A percentile compares a stretch with the other conserved stretches of the same genome.
phyloP scores from a whole-genome alignment of 2,888 invertebrate genomes.

The Eupithecia tripunctaria region DNA sequence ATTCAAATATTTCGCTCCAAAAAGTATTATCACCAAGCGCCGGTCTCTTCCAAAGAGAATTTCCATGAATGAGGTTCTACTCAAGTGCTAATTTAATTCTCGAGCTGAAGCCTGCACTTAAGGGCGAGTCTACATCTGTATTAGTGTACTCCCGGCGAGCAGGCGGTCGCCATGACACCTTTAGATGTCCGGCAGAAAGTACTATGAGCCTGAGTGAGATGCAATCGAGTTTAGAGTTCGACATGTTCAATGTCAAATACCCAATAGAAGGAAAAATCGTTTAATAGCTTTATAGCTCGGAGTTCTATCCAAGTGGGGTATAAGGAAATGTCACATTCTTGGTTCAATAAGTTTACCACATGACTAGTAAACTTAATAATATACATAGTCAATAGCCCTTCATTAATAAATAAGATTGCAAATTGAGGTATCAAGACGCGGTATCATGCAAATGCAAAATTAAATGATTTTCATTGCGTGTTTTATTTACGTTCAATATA shows the following conservation, averaged over 20 bases:
- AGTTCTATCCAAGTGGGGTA: not conserved
- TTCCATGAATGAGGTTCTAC: conserved; percentile 36
- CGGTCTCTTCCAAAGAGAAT: not conserved
- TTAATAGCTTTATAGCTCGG: not conserved
- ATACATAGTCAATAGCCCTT: too few relatives aligned
- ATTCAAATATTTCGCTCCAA: not conserved
- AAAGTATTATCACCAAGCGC: not conserved
- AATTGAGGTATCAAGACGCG: too few relatives aligned
- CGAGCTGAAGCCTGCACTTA: conserved; percentile 67
- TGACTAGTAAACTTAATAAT: too few relatives aligned
- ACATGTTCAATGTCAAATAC: not conserved
- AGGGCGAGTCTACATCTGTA: conserved; percentile 69
- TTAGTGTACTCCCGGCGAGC: conserved; percentile 63
- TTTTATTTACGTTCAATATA: too few relatives aligned
- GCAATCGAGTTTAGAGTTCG: not conserved
- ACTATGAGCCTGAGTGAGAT: conserved; percentile 47
- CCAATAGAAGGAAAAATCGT: not conserved
- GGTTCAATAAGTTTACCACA: too few relatives aligned
- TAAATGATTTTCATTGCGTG: too few relatives aligned
- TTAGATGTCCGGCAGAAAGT: conserved; percentile 62
- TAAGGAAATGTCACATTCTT: not conserved
- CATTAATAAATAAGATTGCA: too few relatives aligned
- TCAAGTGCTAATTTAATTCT: conserved; percentile 75
- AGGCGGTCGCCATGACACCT: conserved; percentile 78
- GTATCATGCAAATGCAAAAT: too few relatives aligned